Evolutionary conservation across 1,140 invertebrate species (phyloP).

Genomic region (Acyrthosiphon pisum): DNA sequence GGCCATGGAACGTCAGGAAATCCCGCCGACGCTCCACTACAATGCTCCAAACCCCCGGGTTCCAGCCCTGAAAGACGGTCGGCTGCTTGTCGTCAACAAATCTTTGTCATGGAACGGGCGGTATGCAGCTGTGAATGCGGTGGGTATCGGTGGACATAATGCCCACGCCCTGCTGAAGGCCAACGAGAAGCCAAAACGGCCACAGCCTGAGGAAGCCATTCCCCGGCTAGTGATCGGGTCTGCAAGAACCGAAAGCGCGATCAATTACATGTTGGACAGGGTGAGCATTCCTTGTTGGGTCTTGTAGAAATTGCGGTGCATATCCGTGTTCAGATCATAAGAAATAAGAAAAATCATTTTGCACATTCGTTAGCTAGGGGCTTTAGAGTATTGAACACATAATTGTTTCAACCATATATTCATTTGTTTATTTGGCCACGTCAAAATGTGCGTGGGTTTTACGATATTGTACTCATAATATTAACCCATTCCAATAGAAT

Average conservation of each 20-base stretch:
- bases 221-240: slow-evolving; percentile 60
- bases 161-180: slow-evolving; percentile 70
- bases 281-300: neutral
- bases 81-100: slow-evolving; percentile 68
- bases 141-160: slow-evolving; percentile 76
- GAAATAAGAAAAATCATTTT: neutral
- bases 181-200: slow-evolving; percentile 61
- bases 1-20: slow-evolving; percentile 58
- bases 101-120: slow-evolving; percentile 68
- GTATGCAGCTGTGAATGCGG: slow-evolving; percentile 72
- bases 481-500: too few species aligned
- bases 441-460: too few species aligned
- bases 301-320: neutral
- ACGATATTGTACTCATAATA: too few species aligned
- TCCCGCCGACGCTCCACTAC: slow-evolving; percentile 68
- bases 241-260: slow-evolving; percentile 58
- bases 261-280: slow-evolving; percentile 54
- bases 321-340: neutral
- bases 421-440: too few species aligned
- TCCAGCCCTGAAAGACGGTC: slow-evolving; percentile 68
- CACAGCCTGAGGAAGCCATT: slow-evolving; percentile 53
- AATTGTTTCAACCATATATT: too few species aligned
- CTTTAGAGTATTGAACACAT: too few species aligned
- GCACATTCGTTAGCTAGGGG: too few species aligned
- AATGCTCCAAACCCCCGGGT: slow-evolving; percentile 71